Evolutionary conservation across 1,140 invertebrate species (phyloP).

Genomic region (Mesaphorura yosii): DNA sequence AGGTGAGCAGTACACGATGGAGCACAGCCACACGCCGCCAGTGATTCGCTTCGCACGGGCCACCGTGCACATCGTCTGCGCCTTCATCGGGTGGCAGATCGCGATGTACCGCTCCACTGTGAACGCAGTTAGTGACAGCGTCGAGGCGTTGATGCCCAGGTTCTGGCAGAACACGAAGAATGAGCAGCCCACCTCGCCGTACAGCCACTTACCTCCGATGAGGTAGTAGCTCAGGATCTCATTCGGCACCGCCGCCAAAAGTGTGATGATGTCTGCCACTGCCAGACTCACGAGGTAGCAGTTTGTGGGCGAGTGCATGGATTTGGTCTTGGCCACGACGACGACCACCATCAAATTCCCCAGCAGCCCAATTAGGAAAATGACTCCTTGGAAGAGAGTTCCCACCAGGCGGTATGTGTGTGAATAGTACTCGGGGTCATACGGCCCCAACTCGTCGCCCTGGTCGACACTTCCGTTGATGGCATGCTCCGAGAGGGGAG

Average conservation of each 20-base stretch:
- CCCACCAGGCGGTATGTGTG: slow-evolving; percentile 43
- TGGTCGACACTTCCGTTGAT: too few species aligned
- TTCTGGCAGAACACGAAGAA: slow-evolving; percentile 53
- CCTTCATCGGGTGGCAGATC: slow-evolving; percentile 48
- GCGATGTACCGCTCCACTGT: slow-evolving; percentile 51
- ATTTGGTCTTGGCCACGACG: slow-evolving; percentile 39
- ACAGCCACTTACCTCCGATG: slow-evolving; percentile 45
- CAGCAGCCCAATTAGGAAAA: slow-evolving; percentile 45
- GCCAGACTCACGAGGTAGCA: slow-evolving; percentile 51
- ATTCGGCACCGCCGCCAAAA: slow-evolving; percentile 47
- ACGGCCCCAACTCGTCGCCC: too few species aligned
- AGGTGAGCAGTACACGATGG: slow-evolving; percentile 42
- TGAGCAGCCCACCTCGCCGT: slow-evolving; percentile 47
- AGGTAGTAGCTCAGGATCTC: slow-evolving; percentile 49
- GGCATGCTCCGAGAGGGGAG: too few species aligned
- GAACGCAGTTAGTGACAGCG: slow-evolving; percentile 53
- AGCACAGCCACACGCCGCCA: slow-evolving; percentile 46
- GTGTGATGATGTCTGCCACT: slow-evolving; percentile 47
- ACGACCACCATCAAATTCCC: slow-evolving; percentile 47
- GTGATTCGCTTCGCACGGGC: slow-evolving; percentile 47
- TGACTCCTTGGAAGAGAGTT: slow-evolving; percentile 45
- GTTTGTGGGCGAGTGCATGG: slow-evolving; percentile 51
- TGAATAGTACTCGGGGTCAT: slow-evolving; percentile 40
- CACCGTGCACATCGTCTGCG: slow-evolving; percentile 46
- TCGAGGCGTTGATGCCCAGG: slow-evolving; percentile 56